Evolutionary conservation across 2,113 vertebrate species (phyloP), one percentile per base, ranked within the genome.

Genomic region (Polyodon spathula): DNA sequence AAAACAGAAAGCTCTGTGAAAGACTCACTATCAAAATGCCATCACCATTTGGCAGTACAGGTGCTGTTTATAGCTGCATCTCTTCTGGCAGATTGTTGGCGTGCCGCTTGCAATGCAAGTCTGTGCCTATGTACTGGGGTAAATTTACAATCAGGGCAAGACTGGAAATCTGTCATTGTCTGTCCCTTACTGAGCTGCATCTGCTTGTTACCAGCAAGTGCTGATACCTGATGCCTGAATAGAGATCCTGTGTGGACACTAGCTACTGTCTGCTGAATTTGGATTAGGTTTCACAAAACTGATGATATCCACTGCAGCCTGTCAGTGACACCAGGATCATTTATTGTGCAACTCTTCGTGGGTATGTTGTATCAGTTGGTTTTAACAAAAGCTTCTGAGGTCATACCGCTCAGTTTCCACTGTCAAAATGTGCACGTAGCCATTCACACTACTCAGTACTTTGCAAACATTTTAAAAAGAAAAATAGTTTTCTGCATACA

Each of bases 141-240:
- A 74, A 57, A 74, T 72, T 64, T 71, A 65, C 76, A 73, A 66
- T 66, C 59, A 59, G 68, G 68, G 52, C 65, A 69, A 71, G 69
- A 79, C 56, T 54, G 62, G 75, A 77, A 83, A 84, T 85, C 82
- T 88, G 81, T 81, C 78, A 63, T 66, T 78, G 75, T 72, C 76
- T 79, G 73, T 75, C 76, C 73, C 67, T 74, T 63, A 65, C 54
- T 55, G 16, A 46, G 64, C 68, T 81, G 66, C 74, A 78, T 71
- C 60, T 70, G 75, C 70, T 72, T 75, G 76, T 71, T 73, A 59
- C 38, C 54, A 69, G 79, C 80, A 81, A 82, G 68, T 77, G 72
- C 73, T 77, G 80, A 85, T 66, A 82, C 54, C 17, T 12, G 71
- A 82, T 66, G 73, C 81, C 77, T 86, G 73, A 83, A 85, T 75